These are phyloP conservation scores for Drosophila rufa DNA, from an alignment of 1,140 invertebrate genomes.

Conservation along the genomic window DNA sequence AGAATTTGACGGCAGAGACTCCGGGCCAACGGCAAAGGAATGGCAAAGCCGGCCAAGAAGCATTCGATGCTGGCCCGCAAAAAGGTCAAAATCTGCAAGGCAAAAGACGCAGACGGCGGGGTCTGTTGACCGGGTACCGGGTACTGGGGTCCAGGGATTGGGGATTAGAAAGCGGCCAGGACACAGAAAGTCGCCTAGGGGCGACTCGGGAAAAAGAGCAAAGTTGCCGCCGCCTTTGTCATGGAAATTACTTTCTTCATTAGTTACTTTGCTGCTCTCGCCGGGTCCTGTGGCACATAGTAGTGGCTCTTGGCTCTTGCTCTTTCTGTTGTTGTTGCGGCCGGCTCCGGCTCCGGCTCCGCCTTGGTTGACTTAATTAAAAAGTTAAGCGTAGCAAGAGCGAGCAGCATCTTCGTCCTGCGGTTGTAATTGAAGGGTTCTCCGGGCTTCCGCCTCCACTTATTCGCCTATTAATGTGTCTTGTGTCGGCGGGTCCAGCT, in stretches of 20 bases:
- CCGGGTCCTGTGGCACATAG: slow-evolving; percentile 30
- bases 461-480: slow-evolving; percentile 56
- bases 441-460: slow-evolving; percentile 33
- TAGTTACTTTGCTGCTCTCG: slow-evolving; percentile 68
- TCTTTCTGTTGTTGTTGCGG: slow-evolving; percentile 2
- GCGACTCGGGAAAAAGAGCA: slow-evolving; percentile 36
- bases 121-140: not conserved
- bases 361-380: slow-evolving; percentile 79
- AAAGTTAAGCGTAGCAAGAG: slow-evolving; percentile 66
- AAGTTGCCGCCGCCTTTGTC: slow-evolving; percentile 65
- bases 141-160: not conserved
- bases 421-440: slow-evolving; percentile 39
- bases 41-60: slow-evolving; percentile 6
- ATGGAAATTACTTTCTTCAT: slow-evolving; percentile 82
- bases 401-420: slow-evolving; percentile 30
- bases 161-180: slow-evolving; percentile 55
- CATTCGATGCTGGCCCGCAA: slow-evolving; percentile 42
- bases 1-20: slow-evolving; percentile 42
- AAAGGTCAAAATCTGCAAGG: slow-evolving; percentile 65
- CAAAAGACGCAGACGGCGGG: slow-evolving; percentile 35
- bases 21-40: slow-evolving; percentile 27
- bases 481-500: slow-evolving; percentile 29
- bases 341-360: slow-evolving; percentile 24
- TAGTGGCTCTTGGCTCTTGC: slow-evolving; percentile 16
- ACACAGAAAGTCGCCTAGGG: slow-evolving; percentile 46